These are phyloP conservation scores for Coelogynopora nodosa DNA, from an alignment of 2,888 invertebrate genomes.

Conservation along the genomic window DNA sequence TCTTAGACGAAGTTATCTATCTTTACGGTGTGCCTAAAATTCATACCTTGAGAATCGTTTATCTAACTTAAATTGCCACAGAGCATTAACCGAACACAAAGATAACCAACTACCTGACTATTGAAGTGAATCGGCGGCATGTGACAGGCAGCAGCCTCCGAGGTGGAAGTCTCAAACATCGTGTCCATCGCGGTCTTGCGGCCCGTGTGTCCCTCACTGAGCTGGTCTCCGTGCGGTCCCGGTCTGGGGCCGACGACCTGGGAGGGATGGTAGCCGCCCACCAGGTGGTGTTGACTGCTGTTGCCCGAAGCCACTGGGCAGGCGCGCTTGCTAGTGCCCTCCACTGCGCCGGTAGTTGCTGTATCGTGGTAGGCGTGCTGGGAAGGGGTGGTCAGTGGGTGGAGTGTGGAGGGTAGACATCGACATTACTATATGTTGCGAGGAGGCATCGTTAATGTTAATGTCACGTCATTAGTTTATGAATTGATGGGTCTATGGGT, in stretches of 20 bases:
- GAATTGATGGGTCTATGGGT: too few species aligned
- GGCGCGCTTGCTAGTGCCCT: neutral
- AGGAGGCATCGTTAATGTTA: too few species aligned
- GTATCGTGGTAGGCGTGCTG: neutral
- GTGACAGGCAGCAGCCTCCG: neutral
- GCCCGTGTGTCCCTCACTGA: neutral
- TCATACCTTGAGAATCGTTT: too few species aligned
- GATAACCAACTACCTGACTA: neutral
- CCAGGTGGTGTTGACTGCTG: neutral
- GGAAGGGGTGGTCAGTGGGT: neutral
- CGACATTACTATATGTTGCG: too few species aligned
- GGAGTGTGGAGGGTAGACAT: too few species aligned
- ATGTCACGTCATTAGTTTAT: too few species aligned
- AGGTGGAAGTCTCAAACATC: neutral
- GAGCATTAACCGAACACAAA: too few species aligned
- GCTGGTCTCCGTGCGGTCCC: neutral
- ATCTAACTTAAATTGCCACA: too few species aligned
- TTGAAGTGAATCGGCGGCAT: neutral
- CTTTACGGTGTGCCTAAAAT: too few species aligned
- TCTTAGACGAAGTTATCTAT: too few species aligned
- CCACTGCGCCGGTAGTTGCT: neutral
- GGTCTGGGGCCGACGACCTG: neutral
- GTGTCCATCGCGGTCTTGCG: neutral
- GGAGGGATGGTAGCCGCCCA: neutral
- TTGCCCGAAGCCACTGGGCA: neutral